Percentiles rank a stretch among this genome's conserved stretches.
Conservation (phyloP, 2,888 invertebrate genomes). For the Phortica magna region DNA sequence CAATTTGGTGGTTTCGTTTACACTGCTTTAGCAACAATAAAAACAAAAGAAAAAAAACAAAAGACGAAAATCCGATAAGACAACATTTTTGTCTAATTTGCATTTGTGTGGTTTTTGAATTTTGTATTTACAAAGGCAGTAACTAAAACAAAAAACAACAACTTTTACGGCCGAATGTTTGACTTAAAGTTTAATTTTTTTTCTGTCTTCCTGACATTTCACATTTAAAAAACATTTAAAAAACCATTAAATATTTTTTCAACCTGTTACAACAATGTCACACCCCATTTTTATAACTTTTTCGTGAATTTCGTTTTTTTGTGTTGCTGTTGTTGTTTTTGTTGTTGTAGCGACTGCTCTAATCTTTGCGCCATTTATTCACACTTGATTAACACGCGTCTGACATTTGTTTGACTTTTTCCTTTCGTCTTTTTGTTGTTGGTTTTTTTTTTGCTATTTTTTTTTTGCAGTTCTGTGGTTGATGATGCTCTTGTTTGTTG, state of each 20-base stretch:
- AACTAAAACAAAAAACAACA: conserved; percentile 34
- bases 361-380: conserved; percentile 77
- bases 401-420: conserved; percentile 75
- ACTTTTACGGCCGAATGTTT: conserved; percentile 36
- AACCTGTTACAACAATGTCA: conserved; percentile 60
- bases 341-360: conserved; percentile 62
- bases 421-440: conserved; percentile 47
- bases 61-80: conserved; percentile 64
- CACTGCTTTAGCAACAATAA: conserved; percentile 49
- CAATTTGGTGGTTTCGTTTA: conserved; percentile 42
- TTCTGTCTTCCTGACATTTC: conserved; percentile 56
- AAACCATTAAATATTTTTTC: conserved; percentile 71
- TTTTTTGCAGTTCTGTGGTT: conserved; percentile 42
- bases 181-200: conserved; percentile 46
- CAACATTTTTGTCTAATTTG: conserved; percentile 70
- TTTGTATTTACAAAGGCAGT: conserved; percentile 41
- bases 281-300: conserved; percentile 51
- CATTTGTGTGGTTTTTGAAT: conserved; percentile 53
- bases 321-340: conserved; percentile 38
- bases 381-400: conserved; percentile 77
- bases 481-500: conserved; percentile 39
- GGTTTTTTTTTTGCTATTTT: conserved; percentile 39
- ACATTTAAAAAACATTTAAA: conserved; percentile 76
- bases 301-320: conserved; percentile 41
- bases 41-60: conserved; percentile 37